These are phyloP conservation scores for Leuciscus waleckii DNA, from an alignment of 2,797 vertebrate genomes.

Conservation along the genomic window DNA sequence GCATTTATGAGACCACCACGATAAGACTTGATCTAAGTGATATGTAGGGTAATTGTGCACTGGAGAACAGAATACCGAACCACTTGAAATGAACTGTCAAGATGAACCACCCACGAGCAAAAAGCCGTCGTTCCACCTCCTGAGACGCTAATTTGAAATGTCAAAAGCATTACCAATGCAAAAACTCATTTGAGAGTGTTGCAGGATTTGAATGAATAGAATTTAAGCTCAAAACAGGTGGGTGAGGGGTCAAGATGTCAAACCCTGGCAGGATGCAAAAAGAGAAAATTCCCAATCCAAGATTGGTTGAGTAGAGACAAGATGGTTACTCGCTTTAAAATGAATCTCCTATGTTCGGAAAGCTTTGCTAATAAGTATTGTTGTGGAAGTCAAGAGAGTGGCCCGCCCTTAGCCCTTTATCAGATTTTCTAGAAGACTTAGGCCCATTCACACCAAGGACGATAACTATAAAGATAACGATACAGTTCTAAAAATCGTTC, in stretches of 20 bases:
- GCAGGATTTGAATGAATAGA: slow-evolving; percentile 31
- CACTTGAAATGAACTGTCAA: slow-evolving; percentile 28
- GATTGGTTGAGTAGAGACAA: background rate
- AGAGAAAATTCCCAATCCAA: background rate
- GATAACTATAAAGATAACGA: too few species aligned
- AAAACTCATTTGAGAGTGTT: slow-evolving; percentile 14
- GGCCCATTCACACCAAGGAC: too few species aligned
- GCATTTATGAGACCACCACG: slow-evolving; percentile 35
- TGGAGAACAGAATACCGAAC: slow-evolving; percentile 14
- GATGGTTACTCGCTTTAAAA: background rate
- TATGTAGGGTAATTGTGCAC: slow-evolving; percentile 21
- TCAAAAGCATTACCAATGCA: slow-evolving; percentile 39
- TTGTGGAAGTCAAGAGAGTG: background rate
- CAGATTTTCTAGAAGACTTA: too few species aligned
- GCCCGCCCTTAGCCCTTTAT: too few species aligned
- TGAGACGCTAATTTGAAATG: slow-evolving; percentile 14
- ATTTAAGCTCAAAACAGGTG: slow-evolving; percentile 14
- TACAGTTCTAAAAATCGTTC: too few species aligned
- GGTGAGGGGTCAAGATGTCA: slow-evolving; percentile 21
- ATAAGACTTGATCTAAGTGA: slow-evolving; percentile 17
- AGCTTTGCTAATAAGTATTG: background rate
- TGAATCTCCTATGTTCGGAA: background rate
- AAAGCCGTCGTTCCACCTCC: slow-evolving; percentile 9
- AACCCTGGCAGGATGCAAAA: slow-evolving; percentile 13
- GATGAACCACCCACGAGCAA: slow-evolving; percentile 31